Percentiles rank a stretch among this genome's conserved stretches.
phyloP scores from a whole-genome alignment of 2,888 invertebrate species.

The Campaea margaritaria region DNA sequence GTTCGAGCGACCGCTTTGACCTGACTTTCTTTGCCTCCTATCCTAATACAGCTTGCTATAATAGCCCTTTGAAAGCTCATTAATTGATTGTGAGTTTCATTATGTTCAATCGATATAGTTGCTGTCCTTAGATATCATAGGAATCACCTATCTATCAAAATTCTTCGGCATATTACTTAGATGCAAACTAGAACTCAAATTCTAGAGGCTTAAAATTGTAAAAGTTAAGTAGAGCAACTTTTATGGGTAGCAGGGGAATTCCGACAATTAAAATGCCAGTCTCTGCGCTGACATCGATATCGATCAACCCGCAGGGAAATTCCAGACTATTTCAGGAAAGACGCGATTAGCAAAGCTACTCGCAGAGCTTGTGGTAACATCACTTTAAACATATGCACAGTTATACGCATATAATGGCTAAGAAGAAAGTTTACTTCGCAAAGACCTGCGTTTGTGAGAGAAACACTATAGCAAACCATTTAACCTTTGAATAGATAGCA shows the following conservation, averaged over 20 bases:
- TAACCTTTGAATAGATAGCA: constrained; percentile 24
- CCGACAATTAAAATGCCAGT: constrained; percentile 46
- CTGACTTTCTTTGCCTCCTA: constrained; percentile 74
- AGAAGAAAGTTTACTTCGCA: constrained; percentile 18
- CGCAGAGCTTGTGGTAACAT: constrained; percentile 24
- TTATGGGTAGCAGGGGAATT: constrained; percentile 13
- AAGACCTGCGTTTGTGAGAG: constrained; percentile 44
- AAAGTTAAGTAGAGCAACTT: neutral
- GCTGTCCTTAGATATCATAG: too few relatives aligned
- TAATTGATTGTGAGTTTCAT: constrained; percentile 6
- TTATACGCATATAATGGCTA: constrained; percentile 37
- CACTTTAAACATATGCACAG: constrained; percentile 45
- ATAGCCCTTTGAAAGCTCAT: constrained; percentile 26
- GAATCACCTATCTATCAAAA: too few relatives aligned
- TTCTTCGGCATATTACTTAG: too few relatives aligned
- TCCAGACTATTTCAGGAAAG: constrained; percentile 72
- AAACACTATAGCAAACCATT: too few relatives aligned
- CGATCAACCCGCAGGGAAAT: constrained; percentile 62
- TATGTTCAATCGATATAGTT: neutral
- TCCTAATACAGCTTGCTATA: constrained; percentile 50
- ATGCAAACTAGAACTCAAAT: too few relatives aligned
- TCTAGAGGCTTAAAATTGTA: too few relatives aligned
- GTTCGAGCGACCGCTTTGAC: constrained; percentile 65
- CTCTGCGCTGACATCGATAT: constrained; percentile 54
- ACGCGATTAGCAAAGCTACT: constrained; percentile 65